Percentiles rank a stretch among this genome's conserved stretches.
These are phyloP conservation scores for Copsychus sechellarum DNA, from an alignment of 2,113 vertebrate genomes.

Conservation along the genomic window DNA sequence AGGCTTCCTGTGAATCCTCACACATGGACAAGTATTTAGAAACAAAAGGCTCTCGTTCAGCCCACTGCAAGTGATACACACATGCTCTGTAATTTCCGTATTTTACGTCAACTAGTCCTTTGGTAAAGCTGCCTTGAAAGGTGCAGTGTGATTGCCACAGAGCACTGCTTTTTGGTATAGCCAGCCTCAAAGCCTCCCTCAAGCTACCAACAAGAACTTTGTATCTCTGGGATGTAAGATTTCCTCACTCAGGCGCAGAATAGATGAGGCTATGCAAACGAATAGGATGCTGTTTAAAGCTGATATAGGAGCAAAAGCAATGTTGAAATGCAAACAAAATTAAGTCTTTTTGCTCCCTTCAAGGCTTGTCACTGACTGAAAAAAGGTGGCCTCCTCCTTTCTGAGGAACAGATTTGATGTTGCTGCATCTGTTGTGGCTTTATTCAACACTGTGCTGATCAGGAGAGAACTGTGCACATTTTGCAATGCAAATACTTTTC, in stretches of 20 bases:
- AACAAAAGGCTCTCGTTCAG: background rate
- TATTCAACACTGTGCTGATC: background rate
- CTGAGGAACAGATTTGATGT: background rate
- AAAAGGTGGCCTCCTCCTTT: background rate
- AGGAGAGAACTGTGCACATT: background rate
- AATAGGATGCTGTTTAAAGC: background rate
- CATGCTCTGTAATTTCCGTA: background rate
- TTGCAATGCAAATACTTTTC: conserved; percentile 4
- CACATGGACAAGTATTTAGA: background rate
- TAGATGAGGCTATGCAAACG: background rate
- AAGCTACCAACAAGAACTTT: background rate
- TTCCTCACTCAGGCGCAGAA: background rate
- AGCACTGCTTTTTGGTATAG: background rate
- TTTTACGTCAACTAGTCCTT: background rate
- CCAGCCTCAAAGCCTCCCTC: background rate
- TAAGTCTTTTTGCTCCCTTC: background rate
- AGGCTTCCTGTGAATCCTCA: background rate
- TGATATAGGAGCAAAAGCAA: background rate
- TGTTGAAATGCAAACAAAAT: background rate
- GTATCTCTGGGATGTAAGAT: background rate
- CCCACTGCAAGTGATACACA: fast-evolving
- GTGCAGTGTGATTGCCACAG: fast-evolving
- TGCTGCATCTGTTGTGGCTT: background rate
- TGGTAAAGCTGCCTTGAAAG: background rate
- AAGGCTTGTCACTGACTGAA: background rate